These are phyloP conservation scores for Megalurothrips usitatus DNA, from an alignment of 2,888 invertebrate genomes.

Conservation along the genomic window DNA sequence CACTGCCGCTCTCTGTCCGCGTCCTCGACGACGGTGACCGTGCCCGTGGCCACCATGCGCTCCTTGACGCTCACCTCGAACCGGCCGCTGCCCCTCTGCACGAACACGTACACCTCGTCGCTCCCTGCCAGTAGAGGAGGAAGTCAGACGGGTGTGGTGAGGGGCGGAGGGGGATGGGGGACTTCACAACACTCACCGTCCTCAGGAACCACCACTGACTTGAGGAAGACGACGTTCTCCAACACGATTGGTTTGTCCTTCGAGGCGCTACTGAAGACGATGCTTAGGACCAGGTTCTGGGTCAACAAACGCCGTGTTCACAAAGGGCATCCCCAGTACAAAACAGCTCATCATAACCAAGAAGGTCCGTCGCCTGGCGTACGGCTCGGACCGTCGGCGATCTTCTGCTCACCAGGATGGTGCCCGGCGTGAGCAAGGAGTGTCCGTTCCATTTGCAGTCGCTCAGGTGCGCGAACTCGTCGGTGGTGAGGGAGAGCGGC, in stretches of 20 bases:
- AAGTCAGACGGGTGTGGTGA: background rate
- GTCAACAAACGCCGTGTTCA: no score
- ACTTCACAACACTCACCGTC: background rate
- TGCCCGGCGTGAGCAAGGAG: background rate
- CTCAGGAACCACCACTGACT: background rate
- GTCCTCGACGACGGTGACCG: background rate
- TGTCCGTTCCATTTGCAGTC: slow-evolving; percentile 10
- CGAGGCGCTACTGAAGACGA: background rate
- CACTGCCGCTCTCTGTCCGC: background rate
- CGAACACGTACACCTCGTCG: background rate
- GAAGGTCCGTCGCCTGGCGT: no score
- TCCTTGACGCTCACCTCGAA: slow-evolving; percentile 4
- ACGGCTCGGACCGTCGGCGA: no score
- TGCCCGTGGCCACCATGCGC: background rate
- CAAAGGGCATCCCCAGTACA: no score
- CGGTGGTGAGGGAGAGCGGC: background rate
- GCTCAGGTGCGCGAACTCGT: background rate
- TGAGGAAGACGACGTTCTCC: background rate
- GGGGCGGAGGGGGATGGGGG: background rate
- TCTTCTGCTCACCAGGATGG: background rate
- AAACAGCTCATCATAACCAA: background rate
- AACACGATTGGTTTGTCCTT: background rate
- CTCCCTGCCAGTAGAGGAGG: background rate
- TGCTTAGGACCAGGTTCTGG: background rate
- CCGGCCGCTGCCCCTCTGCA: slow-evolving; percentile 1